Percentiles rank a stretch among this genome's conserved stretches.
Evolutionary conservation across 2,888 invertebrate genomes (phyloP).

Genomic region (Hyposoter didymator): DNA sequence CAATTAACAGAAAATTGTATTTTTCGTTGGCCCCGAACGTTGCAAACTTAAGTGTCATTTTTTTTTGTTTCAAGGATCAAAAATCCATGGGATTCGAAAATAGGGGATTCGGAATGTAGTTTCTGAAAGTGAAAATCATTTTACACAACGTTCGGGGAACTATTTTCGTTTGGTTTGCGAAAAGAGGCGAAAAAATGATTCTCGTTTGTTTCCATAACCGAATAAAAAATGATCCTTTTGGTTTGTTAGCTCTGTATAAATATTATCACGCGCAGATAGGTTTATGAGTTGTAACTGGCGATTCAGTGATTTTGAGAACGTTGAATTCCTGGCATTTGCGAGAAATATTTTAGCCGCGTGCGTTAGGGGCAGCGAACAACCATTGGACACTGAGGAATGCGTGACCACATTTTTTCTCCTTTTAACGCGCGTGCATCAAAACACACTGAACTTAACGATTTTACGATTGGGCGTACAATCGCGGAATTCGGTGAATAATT

Average conservation of each 20-base stretch:
- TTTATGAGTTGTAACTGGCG: background rate
- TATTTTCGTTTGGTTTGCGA: background rate
- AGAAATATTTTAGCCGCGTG: conserved; percentile 3
- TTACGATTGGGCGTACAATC: background rate
- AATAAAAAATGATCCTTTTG: background rate
- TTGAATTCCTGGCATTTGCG: background rate
- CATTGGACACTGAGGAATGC: background rate
- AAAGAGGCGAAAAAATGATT: background rate
- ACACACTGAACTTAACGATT: background rate
- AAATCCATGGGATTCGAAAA: background rate
- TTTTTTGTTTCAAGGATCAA: background rate
- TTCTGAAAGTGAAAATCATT: background rate
- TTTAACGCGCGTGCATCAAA: background rate
- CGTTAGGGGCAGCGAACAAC: background rate
- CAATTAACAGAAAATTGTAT: too few relatives aligned
- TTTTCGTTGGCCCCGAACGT: too few relatives aligned
- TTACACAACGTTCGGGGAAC: background rate
- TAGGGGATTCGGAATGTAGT: background rate
- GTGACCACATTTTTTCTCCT: background rate
- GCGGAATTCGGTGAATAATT: background rate
- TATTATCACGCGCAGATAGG: background rate
- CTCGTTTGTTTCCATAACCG: background rate
- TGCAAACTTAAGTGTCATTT: too few relatives aligned
- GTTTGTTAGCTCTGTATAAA: background rate
- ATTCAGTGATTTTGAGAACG: background rate